Base-by-base conservation (phyloP, 2,113 vertebrate species). In the Paratilapia polleni region DNA sequence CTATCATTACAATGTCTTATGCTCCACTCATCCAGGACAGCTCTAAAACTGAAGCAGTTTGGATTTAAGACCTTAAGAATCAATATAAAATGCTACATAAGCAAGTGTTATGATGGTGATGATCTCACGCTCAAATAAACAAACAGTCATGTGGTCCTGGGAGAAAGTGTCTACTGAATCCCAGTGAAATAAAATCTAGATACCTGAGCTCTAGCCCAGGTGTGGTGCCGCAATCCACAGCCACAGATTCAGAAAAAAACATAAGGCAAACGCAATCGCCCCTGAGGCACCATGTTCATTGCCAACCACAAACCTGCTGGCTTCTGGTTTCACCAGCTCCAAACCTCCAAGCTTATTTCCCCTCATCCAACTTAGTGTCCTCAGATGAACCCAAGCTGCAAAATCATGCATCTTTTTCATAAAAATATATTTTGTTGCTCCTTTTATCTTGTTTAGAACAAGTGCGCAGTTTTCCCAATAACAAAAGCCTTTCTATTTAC, bases 201-300 rank as follows among this genome's bases (percentile, higher is more conserved):
- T 80, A 82, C 57, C 64, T 84, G 64, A 88, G 49, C 86, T 79
- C 20, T 4, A 20, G 22, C 11, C 59, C 84, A 89, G 84, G 82
- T 85, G 84, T 85, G 75, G 14, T n/a, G 38, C 31, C 47, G 61
- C 13, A 1, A 56, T 73, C 66, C 84, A 81, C 49, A 64, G 38
- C 36, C 36, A 56, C 41, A 15, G 7, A 73, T 82, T 76, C 74
- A 81, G 54, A 79, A 59, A 77, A 78, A 81, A 64, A 73, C n/a
- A 81, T 57, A 73, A 57, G 26, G 77, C 8, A 14, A 80, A 70
- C 13, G 28, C 26, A 20, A 60, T 47, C 9, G 1, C 31, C 63
- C 61, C 26, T 3, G 2, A 83, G 78, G 78, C 62, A 58, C 28
- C n/a, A 11, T 70, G 82, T 49, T 52, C 57, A 34, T n/a, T 77